A percentile compares a stretch with the other conserved stretches of the same genome.
Evolutionary conservation across 2,888 invertebrate genomes (phyloP).

Genomic region (Oscheius sp.): DNA sequence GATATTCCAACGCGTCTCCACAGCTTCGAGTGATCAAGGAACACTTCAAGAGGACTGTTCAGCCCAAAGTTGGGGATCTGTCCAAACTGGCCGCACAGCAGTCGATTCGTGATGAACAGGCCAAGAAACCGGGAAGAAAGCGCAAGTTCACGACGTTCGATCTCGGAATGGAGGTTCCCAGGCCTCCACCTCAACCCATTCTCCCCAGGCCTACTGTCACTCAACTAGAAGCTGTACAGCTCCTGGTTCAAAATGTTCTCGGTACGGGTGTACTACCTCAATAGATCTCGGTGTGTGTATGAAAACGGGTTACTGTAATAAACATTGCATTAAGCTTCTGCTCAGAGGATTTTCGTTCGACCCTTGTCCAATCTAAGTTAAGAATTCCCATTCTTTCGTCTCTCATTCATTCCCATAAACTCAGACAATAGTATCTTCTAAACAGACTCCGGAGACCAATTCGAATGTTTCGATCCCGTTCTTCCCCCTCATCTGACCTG

Average conservation of each 20-base stretch:
- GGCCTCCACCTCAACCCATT: neutral
- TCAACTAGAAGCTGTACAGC: slow-evolving; percentile 1
- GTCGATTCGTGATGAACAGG: slow-evolving; percentile 8
- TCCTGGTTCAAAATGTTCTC: slow-evolving; percentile 14
- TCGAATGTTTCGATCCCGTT: too few relatives aligned
- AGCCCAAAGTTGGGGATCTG: slow-evolving; percentile 5
- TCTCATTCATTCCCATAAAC: too few relatives aligned
- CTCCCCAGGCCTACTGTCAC: neutral
- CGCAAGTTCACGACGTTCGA: slow-evolving; percentile 1
- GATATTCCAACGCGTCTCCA: neutral
- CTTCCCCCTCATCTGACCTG: too few relatives aligned
- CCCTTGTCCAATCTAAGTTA: too few relatives aligned
- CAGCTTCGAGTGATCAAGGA: neutral
- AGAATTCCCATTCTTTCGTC: too few relatives aligned
- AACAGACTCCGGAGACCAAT: too few relatives aligned
- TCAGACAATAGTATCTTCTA: too few relatives aligned
- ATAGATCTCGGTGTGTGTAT: too few relatives aligned
- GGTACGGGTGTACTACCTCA: too few relatives aligned
- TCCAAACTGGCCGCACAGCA: slow-evolving; percentile 1
- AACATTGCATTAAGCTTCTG: too few relatives aligned
- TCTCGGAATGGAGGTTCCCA: neutral
- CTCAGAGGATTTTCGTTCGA: too few relatives aligned
- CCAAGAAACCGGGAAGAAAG: slow-evolving; percentile 17
- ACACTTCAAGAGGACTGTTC: neutral
- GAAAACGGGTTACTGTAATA: too few relatives aligned